These are phyloP conservation scores for Corythornis vintsioides DNA, from an alignment of 2,113 vertebrate genomes.

Conservation along the genomic window DNA sequence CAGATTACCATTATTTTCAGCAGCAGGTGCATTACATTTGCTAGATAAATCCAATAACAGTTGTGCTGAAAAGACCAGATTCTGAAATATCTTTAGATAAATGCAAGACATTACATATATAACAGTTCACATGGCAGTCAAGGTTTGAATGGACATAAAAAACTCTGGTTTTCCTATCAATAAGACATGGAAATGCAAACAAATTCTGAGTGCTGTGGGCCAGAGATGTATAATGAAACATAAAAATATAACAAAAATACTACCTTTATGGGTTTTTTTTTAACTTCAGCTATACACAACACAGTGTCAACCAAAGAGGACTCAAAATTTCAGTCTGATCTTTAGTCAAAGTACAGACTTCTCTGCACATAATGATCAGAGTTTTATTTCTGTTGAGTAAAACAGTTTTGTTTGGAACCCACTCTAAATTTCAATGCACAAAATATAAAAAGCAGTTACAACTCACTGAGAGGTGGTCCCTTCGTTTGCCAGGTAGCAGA, in stretches of 20 bases:
- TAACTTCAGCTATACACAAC: background rate
- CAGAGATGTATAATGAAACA: background rate
- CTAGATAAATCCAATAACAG: background rate
- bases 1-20: background rate
- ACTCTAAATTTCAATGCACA: conserved; percentile 7
- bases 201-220: background rate
- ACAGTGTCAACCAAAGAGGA: background rate
- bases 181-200: background rate
- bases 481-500: conserved; percentile 25
- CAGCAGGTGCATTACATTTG: background rate
- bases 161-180: background rate
- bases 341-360: background rate
- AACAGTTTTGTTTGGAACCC: conserved; percentile 25
- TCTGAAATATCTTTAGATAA: background rate
- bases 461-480: conserved; percentile 6
- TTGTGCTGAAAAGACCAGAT: background rate
- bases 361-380: background rate
- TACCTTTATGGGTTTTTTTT: background rate
- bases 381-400: conserved; percentile 5
- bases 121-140: background rate
- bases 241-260: background rate
- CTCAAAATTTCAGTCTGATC: background rate
- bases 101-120: background rate
- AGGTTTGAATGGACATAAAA: background rate
- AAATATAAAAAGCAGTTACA: background rate